A percentile compares a stretch with the other conserved stretches of the same genome.
phyloP scores from a whole-genome alignment of 1,140 invertebrate genomes.

The Drosophila carrolli region DNA sequence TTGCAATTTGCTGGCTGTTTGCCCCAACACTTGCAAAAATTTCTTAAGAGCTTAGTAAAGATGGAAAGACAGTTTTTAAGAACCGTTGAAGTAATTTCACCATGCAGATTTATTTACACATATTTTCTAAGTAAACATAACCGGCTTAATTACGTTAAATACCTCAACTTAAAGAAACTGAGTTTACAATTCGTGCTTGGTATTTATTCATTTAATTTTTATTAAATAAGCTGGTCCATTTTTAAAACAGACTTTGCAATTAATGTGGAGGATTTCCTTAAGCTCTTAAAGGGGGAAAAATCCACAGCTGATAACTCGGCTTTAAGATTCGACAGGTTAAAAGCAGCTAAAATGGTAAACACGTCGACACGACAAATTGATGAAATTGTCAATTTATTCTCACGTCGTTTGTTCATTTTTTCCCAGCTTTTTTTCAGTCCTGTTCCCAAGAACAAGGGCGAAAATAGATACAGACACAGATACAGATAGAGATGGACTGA shows the following conservation, averaged over 20 bases:
- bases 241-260: no score
- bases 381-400: slow-evolving; percentile 78
- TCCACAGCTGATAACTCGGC: neutral
- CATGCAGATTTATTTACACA: no score
- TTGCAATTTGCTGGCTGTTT: neutral
- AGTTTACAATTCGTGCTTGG: no score
- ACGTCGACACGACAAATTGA: slow-evolving; percentile 66
- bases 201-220: no score
- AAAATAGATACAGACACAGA: neutral
- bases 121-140: neutral
- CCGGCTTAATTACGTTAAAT: no score
- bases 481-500: neutral
- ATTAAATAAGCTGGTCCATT: no score
- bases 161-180: no score
- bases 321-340: slow-evolving; percentile 19
- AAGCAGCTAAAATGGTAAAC: slow-evolving; percentile 49
- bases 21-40: neutral
- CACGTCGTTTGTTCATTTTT: slow-evolving; percentile 64
- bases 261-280: neutral
- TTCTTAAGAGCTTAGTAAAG: neutral
- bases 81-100: no score
- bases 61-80: neutral
- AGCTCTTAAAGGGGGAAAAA: neutral
- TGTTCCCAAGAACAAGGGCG: slow-evolving; percentile 7
- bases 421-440: neutral